Conservation (phyloP, 2,888 invertebrate genomes). For the Hybos culiciformis region DNA sequence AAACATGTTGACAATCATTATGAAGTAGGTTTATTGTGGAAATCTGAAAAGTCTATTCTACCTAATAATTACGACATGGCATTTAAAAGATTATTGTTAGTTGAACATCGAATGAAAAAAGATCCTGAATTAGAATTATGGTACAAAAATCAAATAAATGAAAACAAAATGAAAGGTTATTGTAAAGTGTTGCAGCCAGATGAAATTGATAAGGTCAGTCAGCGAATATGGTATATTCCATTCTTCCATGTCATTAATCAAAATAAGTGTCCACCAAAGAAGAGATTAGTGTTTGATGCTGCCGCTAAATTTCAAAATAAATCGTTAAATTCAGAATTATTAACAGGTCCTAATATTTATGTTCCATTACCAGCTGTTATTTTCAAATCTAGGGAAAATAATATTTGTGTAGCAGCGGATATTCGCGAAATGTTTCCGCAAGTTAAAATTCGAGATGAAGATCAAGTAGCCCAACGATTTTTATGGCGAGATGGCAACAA, state of each 20-base stretch:
- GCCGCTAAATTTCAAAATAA: conserved; percentile 19
- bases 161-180: conserved; percentile 15
- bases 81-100: conserved; percentile 9
- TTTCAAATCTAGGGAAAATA: conserved; percentile 24
- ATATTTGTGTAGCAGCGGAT: conserved; percentile 21
- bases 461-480: conserved; percentile 22
- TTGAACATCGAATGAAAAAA: conserved; percentile 14
- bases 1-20: conserved; percentile 4
- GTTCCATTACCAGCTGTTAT: conserved; percentile 23
- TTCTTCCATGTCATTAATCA: too few species aligned
- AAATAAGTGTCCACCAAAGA: too few species aligned
- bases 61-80: conserved; percentile 15
- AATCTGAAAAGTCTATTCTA: conserved; percentile 7
- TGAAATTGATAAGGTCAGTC: conserved; percentile 10
- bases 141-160: conserved; percentile 12
- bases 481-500: conserved; percentile 17
- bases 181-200: conserved; percentile 11
- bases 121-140: conserved; percentile 9
- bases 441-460: conserved; percentile 17
- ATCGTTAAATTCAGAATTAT: conserved; percentile 19
- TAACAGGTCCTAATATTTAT: conserved; percentile 24
- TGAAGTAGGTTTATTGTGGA: conserved; percentile 12
- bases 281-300: conserved; percentile 24
- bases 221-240: conserved; percentile 19
- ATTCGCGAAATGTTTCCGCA: conserved; percentile 22